Evolutionary conservation across 2,113 vertebrate species (phyloP).

Genomic region (Anolis carolinensis): DNA sequence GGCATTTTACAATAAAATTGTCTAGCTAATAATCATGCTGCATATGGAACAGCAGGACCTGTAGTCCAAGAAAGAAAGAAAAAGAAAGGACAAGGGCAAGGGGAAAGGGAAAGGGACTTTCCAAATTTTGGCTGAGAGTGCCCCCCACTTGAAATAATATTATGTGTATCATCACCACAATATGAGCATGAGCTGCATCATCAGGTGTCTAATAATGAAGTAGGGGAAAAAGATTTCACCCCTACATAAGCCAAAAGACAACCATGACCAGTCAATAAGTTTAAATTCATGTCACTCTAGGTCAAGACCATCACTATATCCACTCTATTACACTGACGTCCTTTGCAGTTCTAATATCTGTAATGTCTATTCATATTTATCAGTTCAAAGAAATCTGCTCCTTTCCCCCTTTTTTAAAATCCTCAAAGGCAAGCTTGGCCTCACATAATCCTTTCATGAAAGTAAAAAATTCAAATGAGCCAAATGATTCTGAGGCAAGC

Average conservation of each 20-base stretch:
- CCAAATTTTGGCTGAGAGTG: too few relatives aligned
- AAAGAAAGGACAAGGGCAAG: too few relatives aligned
- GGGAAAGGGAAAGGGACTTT: too few relatives aligned
- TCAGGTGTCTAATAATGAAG: background rate
- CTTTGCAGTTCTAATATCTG: constrained; percentile 6
- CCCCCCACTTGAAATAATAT: too few relatives aligned
- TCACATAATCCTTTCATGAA: constrained; percentile 36
- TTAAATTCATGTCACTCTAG: background rate
- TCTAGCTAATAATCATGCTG: too few relatives aligned
- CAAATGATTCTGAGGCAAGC: constrained; percentile 27
- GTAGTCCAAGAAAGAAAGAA: too few relatives aligned
- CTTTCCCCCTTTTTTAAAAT: constrained; percentile 21
- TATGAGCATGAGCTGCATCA: too few relatives aligned
- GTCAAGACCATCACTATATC: constrained; percentile 26
- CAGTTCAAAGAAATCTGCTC: constrained; percentile 23
- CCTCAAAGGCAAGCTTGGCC: constrained; percentile 44
- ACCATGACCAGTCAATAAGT: background rate
- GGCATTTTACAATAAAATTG: too few relatives aligned
- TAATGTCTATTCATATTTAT: constrained; percentile 23
- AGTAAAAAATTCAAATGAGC: constrained; percentile 37
- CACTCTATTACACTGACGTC: background rate
- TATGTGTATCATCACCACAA: too few relatives aligned
- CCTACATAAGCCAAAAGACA: background rate
- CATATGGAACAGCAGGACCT: too few relatives aligned
- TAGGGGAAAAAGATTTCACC: background rate